A percentile compares a stretch with the other conserved stretches of the same genome.
phyloP scores from a whole-genome alignment of 2,888 invertebrate species.

The Resseliella maxima region DNA sequence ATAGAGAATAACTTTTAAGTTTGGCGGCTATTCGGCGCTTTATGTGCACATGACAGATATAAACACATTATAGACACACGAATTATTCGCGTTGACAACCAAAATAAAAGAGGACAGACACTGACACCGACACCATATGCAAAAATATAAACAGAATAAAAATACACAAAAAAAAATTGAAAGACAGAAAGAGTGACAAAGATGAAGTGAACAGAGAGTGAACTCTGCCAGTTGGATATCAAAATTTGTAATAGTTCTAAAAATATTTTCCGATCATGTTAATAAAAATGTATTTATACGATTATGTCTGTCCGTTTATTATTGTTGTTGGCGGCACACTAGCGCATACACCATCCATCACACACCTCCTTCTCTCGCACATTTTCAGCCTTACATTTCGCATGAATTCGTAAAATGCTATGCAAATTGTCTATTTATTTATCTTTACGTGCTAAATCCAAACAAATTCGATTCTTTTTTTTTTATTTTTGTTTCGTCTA shows the following conservation, averaged over 20 bases:
- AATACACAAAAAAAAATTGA: not conserved
- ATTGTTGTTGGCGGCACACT: not conserved
- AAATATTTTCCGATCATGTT: constrained; percentile 46
- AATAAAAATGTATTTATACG: constrained; percentile 1
- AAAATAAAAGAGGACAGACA: constrained; percentile 2
- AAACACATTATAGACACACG: not conserved
- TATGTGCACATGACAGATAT: not conserved
- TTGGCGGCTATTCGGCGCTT: constrained; percentile 17
- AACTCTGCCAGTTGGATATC: not conserved
- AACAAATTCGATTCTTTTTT: not conserved
- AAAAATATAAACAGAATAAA: not conserved
- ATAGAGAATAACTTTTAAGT: not conserved
- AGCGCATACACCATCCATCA: not conserved
- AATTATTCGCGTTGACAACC: constrained; percentile 17
- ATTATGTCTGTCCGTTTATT: not conserved
- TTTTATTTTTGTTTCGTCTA: not conserved
- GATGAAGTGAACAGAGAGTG: too few species aligned
- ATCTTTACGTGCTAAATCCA: not conserved
- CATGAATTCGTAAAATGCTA: not conserved
- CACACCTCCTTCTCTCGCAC: not conserved
- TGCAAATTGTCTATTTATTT: not conserved
- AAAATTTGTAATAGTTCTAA: not conserved
- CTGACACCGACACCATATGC: not conserved
- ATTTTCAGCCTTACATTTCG: not conserved
- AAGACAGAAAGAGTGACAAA: not conserved